Evolutionary conservation across 2,797 vertebrate genomes (phyloP), one percentile per base, ranked within the genome.

Genomic region (Halcyon leucocephala): DNA sequence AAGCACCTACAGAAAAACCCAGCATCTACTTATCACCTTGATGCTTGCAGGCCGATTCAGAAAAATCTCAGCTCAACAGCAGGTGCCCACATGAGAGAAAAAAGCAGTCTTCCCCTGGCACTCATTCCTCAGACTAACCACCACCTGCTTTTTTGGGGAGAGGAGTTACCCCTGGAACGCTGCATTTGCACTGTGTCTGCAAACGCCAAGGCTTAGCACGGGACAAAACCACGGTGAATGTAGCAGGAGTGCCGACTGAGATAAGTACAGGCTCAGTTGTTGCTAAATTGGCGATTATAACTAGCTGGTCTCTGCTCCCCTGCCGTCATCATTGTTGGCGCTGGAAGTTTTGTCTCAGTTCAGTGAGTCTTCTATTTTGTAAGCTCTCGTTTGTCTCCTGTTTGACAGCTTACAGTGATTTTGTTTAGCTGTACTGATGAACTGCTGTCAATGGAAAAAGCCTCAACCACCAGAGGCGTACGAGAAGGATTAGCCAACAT

Each of bases 221-320:
- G 95, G 92, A 95, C 95, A 93, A 93, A 90, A 93, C 5, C 84
- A 81, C 65, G 37, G 49, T 82, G 89, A 95, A 93, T 96, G 92
- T 89, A 95, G 92, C 93, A 89, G 73, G 78, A 96, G 83, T 90
- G 92, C 86, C 93, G 94, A 95, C 95, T 95, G 90, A 91, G 96
- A 62, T 90, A 96, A 96, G 73, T 80, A 91, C 74, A 71, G 86
- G 95, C 95, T 97, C 92, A 92, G 92, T 81, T 97, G 86, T 73
- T 86, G 78, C 92, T 95, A 94, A 94, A 90, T 80, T 95, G 89
- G 92, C 96, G 96, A 91, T 96, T 96, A 93, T 39, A 88, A 81
- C 57, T 35, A 80, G 83, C 93, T 67, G 51, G 86, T 84, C 71
- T 93, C 48, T 70, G 85, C 85, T 95, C 82, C 87, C 90, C 65